phyloP scores from a whole-genome alignment of 2,888 invertebrate genomes.

The Spialia ferax region DNA sequence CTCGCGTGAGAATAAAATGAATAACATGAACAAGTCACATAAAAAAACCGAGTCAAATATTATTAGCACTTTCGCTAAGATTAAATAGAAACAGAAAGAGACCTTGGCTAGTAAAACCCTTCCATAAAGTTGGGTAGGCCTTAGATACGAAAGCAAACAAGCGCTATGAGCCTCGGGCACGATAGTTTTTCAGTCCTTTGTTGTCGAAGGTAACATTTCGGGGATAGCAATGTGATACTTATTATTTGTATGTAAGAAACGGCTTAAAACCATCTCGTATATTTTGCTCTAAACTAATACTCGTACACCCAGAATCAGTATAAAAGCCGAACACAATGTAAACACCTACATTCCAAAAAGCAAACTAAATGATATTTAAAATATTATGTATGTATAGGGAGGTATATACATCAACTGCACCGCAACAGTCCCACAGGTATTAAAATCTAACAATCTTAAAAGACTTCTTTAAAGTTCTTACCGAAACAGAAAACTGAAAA shows the following conservation, averaged over 20 bases:
- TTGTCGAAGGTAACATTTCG: constrained; percentile 1
- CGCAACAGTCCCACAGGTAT: neutral
- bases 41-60: neutral
- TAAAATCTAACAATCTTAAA: neutral
- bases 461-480: no score
- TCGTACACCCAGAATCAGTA: no score
- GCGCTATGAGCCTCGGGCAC: constrained; percentile 9
- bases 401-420: neutral
- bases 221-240: neutral
- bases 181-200: constrained; percentile 6
- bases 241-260: neutral
- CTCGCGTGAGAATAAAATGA: neutral
- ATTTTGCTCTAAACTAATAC: no score
- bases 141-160: constrained; percentile 9
- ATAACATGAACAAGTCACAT: neutral
- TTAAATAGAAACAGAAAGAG: neutral
- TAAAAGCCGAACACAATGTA: no score
- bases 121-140: constrained; percentile 16
- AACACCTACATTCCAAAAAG: no score
- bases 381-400: no score
- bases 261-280: no score
- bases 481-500: no score
- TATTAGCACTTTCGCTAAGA: neutral
- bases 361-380: neutral
- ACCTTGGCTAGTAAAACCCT: neutral